Percentiles rank a stretch among this genome's conserved stretches.
Conservation (phyloP, 2,797 vertebrate genomes). For the Takifugu ocellatus region DNA sequence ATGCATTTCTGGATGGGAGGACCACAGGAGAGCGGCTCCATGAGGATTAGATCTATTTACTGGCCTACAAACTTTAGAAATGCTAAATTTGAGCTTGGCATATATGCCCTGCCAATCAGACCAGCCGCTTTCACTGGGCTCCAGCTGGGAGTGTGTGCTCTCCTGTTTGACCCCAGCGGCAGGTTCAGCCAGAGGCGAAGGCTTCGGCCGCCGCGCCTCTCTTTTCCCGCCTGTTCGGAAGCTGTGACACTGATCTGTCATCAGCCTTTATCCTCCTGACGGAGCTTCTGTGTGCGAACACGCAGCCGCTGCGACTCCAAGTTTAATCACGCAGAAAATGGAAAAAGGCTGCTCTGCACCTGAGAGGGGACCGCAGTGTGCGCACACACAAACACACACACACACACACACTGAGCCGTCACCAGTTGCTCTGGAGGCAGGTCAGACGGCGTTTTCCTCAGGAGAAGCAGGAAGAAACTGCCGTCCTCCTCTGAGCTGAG, state of each 20-base stretch:
- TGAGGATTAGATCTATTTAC: no score
- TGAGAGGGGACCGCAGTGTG: conserved; percentile 31
- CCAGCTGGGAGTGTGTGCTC: conserved; percentile 47
- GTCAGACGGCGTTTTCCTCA: no score
- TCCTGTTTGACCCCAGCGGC: conserved; percentile 56
- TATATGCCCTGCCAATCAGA: not conserved
- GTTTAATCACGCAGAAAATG: conserved; percentile 78
- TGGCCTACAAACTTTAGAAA: no score
- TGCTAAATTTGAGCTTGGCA: no score
- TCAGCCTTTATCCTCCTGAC: conserved; percentile 46
- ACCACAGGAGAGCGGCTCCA: no score
- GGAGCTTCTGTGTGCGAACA: conserved; percentile 12
- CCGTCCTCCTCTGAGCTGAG: no score
- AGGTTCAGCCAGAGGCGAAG: conserved; percentile 63
- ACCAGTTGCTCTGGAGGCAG: not conserved
- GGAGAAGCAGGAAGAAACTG: no score
- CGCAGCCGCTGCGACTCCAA: conserved; percentile 30
- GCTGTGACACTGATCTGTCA: conserved; percentile 20
- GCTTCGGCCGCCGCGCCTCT: conserved; percentile 47
- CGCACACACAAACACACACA: conserved; percentile 4
- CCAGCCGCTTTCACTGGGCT: conserved; percentile 21
- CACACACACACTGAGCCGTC: conserved; percentile 23
- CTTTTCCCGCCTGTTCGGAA: conserved; percentile 33
- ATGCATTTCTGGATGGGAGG: no score
- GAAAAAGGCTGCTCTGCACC: conserved; percentile 61